Evolutionary conservation across 2,888 invertebrate genomes (phyloP).

Genomic region (Lochmaea crataegi): DNA sequence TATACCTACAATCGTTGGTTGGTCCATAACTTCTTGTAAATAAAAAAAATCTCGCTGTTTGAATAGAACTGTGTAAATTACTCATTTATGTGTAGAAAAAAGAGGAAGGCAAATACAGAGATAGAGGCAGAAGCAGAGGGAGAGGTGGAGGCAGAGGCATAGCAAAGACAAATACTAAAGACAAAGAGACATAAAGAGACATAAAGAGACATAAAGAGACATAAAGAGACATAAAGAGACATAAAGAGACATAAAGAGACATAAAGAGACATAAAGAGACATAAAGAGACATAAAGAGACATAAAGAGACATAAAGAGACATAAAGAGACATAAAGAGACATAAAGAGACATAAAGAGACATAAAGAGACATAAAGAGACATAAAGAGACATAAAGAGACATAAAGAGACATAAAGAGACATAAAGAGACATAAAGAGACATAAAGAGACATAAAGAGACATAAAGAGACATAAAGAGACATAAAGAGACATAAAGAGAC

Average conservation of each 20-base stretch:
- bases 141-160: not conserved
- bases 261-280: not conserved
- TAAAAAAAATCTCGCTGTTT: not conserved
- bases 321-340: not conserved
- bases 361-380: not conserved
- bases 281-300: not conserved
- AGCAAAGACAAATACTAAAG: not conserved
- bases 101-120: not conserved
- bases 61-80: too few relatives aligned
- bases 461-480: not conserved
- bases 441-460: not conserved
- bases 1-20: slow-evolving; percentile 8
- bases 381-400: not conserved
- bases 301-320: not conserved
- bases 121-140: not conserved
- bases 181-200: not conserved
- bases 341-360: not conserved
- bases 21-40: not conserved
- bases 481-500: not conserved
- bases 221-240: not conserved
- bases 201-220: not conserved
- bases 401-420: not conserved
- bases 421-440: not conserved
- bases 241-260: not conserved
- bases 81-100: too few relatives aligned